Evolutionary conservation across 1,140 invertebrate species (phyloP), one percentile per base, ranked within the genome.

Genomic region (Tetramorium parvispinum): DNA sequence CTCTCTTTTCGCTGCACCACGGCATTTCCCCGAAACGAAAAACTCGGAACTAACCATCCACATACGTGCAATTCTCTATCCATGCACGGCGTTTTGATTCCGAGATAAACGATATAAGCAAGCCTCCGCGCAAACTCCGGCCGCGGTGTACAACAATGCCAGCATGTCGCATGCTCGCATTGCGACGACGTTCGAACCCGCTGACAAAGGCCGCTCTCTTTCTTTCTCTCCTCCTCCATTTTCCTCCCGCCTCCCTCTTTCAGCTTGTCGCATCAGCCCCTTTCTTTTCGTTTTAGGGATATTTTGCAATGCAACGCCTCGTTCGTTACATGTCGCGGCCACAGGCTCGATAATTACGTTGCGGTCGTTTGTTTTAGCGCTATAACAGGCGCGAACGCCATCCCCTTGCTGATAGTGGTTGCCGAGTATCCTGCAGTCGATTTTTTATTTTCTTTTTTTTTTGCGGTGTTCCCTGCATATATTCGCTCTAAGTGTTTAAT

Each of bases 291-390:
- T 90, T 92, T 90, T 66, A 55, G 16, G 59, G 77, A 89, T 90
- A 92, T 90, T 91, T 90, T 89, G 82, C 59, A 77, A 32, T 4
- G 32, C 81, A 77, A 55, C 68, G 68, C 63, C 63, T 24, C 87
- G 87, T 90, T 86, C 77, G 88, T 88, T 91, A 89, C 88, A 55
- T 63, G 63, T 63, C 32, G 71, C 87, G 75, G 24, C 37, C 75
- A 59, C 77, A 16, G 76, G 65, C 43, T 78, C 87, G 91, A 91
- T 92, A 92, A 92, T 92, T 92, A 92, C 89, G 86, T 92, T 87
- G 79, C 77, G 82, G 86, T 78, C 88, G 89, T 92, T 92, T 89
- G 87, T 92, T 92, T 91, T 88, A 91, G 75, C 89, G 82, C 86
- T 89, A 89, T 89, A 92, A 91, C 87, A 89, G 88, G 81, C 63